Evolutionary conservation across 2,113 vertebrate species (phyloP).

Genomic region (Steatornis caripensis): DNA sequence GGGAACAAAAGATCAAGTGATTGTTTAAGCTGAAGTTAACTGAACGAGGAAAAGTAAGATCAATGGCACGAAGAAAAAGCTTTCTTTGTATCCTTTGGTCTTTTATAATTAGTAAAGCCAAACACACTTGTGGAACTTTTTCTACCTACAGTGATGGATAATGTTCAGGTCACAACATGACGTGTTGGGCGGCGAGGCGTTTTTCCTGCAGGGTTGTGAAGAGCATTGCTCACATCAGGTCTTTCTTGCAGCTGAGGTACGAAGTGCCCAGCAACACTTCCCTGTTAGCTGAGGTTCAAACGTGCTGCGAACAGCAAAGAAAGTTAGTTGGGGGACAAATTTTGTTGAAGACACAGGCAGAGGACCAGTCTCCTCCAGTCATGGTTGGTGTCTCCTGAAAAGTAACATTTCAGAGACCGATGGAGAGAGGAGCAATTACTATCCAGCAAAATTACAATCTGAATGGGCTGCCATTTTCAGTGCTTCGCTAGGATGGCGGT

Average conservation of each 20-base stretch:
- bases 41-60: neutral
- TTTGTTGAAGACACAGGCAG: neutral
- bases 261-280: neutral
- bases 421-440: conserved; percentile 9
- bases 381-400: neutral
- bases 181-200: neutral
- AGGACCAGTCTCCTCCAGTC: neutral
- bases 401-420: neutral
- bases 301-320: neutral
- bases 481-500: neutral
- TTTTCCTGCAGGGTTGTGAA: neutral
- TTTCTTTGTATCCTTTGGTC: neutral
- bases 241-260: neutral
- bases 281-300: neutral
- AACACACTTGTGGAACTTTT: neutral
- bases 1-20: neutral
- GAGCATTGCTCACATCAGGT: neutral
- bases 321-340: neutral
- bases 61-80: neutral
- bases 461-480: conserved; percentile 42
- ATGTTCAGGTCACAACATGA: neutral
- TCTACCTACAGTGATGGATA: neutral
- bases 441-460: conserved; percentile 57
- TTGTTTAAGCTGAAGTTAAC: conserved; percentile 41
- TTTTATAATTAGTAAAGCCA: neutral